Conservation (phyloP, 2,888 invertebrate genomes). For the Sphaeridia pumilis region DNA sequence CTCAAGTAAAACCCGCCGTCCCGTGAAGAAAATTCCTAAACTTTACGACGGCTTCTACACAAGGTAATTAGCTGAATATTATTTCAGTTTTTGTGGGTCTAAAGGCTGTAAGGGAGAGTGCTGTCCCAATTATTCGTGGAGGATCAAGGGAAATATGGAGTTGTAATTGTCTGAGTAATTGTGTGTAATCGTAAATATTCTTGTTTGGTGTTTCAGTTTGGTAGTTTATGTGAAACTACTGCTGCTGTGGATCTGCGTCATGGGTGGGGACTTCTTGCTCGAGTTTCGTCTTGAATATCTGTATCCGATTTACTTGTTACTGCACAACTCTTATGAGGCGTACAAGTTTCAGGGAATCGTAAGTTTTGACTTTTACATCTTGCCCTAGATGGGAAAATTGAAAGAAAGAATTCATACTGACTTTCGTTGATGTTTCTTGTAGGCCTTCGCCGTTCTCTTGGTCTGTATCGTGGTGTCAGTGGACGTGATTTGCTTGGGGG, state of each 20-base stretch:
- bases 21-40: constrained; percentile 36
- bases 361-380: constrained; percentile 19
- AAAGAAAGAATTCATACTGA: too few species aligned
- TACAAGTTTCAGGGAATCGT: constrained; percentile 36
- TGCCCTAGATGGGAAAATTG: too few species aligned
- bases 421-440: too few species aligned
- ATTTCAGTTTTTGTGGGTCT: too few species aligned
- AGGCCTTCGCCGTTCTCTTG: constrained; percentile 35
- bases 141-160: too few species aligned
- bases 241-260: constrained; percentile 36
- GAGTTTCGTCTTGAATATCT: constrained; percentile 36
- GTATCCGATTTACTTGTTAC: constrained; percentile 35
- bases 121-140: too few species aligned
- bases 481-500: constrained; percentile 36
- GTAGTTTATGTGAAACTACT: constrained; percentile 36
- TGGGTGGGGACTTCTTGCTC: constrained; percentile 36
- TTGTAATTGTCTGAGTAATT: too few species aligned
- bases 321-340: constrained; percentile 36
- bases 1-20: constrained; percentile 36
- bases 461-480: constrained; percentile 36
- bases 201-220: constrained; percentile 25
- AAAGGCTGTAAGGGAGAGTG: too few species aligned
- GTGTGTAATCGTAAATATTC: too few species aligned
- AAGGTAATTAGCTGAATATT: constrained; percentile 24
- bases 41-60: constrained; percentile 36